Evolutionary conservation across 2,113 vertebrate genomes (phyloP), one percentile per base, ranked within the genome.

Genomic region (Apteryx owenii): DNA sequence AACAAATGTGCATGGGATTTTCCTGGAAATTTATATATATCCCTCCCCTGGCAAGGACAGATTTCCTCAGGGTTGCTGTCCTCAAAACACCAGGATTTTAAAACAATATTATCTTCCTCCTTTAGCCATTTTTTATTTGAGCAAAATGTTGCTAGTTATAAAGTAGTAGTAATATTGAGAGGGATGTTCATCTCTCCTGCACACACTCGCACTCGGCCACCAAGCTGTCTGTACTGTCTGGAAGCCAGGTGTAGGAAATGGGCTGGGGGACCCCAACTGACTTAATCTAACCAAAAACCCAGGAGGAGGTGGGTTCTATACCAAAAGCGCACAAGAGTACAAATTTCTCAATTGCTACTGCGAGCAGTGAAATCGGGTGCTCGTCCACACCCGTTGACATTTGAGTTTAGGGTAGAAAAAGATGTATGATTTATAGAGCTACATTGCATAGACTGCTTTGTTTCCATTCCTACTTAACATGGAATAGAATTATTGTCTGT

Each of bases 181-280:
- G 31, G n/a, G 40, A 5, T 9, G 46, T 64, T 12, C 0, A 0
- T 7, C 33, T 11, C 29, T 48, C 46, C 19, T 21, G 1, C 7
- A 7, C 22, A 38, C n/a, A 4, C 70, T 10, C 42, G 29, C 8
- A 4, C 36, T 0, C 60, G 7, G 29, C 29, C n/a, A 6, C 53
- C 42, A 3, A 2, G 13, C 71, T 58, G 8, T 2, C 54, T 8
- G 3, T 23, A 2, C 10, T 1, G 4, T n/a, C 33, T 58, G 48
- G 81, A 46, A 61, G 56, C 22, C 8, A 6, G 13, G 5, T 31
- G 28, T 14, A 6, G 26, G 28, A 70, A 70, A 15, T 7, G 48
- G 31, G 36, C 40, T 9, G 78, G 53, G 68, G 42, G 46, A 2
- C 21, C 17, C 0, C 0, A 25, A 22, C 26, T 68, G n/a, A 9